These are phyloP conservation scores for Musca vetustissima DNA, from an alignment of 1,140 invertebrate genomes.

Conservation along the genomic window DNA sequence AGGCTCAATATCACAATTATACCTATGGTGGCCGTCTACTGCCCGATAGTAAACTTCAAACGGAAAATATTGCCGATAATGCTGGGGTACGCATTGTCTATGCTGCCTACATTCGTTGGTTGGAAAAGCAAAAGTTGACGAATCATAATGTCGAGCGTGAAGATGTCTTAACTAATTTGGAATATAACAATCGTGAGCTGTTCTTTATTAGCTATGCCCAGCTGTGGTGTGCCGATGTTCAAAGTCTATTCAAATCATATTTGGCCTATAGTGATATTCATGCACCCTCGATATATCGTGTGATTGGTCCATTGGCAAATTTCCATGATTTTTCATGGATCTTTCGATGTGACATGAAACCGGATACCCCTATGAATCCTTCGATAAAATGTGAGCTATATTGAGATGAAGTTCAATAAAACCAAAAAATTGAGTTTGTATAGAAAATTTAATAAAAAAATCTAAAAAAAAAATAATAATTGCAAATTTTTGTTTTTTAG, in stretches of 20 bases:
- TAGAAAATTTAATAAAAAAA: too few species aligned
- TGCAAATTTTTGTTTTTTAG: neutral
- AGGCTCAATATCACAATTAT: conserved; percentile 68
- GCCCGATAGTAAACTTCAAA: conserved; percentile 66
- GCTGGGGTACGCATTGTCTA: conserved; percentile 65
- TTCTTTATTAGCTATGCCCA: conserved; percentile 92
- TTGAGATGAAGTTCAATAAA: conserved; percentile 19
- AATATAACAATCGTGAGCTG: conserved; percentile 64
- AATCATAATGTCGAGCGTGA: conserved; percentile 17
- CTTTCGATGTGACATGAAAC: conserved; percentile 37
- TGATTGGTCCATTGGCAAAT: conserved; percentile 88
- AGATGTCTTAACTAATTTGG: conserved; percentile 36
- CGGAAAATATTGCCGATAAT: conserved; percentile 74
- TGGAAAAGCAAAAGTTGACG: conserved; percentile 33
- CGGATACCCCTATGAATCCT: conserved; percentile 42
- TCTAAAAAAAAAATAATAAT: neutral
- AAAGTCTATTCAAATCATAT: conserved; percentile 27
- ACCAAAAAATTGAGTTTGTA: too few species aligned
- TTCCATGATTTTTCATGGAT: conserved; percentile 77
- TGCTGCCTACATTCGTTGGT: conserved; percentile 57
- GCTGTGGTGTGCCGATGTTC: conserved; percentile 50
- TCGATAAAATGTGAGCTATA: conserved; percentile 45
- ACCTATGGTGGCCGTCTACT: conserved; percentile 52
- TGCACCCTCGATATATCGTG: conserved; percentile 76
- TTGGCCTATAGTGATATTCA: conserved; percentile 72